Percentiles rank a stretch among this genome's conserved stretches.
Evolutionary conservation across 2,888 invertebrate genomes (phyloP).

Genomic region (Tenodera sinensis): DNA sequence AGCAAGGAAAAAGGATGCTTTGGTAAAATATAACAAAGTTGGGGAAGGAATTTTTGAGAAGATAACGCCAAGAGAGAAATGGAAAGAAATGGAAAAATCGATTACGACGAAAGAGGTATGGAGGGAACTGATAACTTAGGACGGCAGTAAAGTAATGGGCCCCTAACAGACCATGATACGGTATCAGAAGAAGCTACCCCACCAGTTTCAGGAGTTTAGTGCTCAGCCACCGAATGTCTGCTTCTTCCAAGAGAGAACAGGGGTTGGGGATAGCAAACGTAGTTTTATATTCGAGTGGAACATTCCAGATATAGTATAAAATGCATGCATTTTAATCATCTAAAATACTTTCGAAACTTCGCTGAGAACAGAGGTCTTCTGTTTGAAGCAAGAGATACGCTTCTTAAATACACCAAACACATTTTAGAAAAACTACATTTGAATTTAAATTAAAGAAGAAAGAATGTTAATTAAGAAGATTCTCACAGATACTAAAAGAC

Average conservation of each 20-base stretch:
- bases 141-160: background rate
- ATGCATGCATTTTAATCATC: no score
- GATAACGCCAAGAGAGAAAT: background rate
- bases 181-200: background rate
- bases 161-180: background rate
- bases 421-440: no score
- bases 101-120: background rate
- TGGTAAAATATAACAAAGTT: background rate
- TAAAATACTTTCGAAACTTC: no score
- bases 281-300: no score
- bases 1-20: background rate
- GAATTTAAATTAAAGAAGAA: no score
- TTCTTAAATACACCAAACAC: no score
- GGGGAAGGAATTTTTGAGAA: background rate
- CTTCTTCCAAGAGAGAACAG: background rate
- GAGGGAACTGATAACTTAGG: background rate
- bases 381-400: no score
- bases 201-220: background rate
- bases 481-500: no score
- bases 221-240: background rate
- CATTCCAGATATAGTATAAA: no score
- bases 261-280: no score
- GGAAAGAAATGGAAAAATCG: background rate
- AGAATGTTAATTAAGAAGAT: no score
- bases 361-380: no score